Evolutionary conservation across 2,797 vertebrate species (phyloP), one percentile per base, ranked within the genome.

Genomic region (Sphenopsis melanotis): DNA sequence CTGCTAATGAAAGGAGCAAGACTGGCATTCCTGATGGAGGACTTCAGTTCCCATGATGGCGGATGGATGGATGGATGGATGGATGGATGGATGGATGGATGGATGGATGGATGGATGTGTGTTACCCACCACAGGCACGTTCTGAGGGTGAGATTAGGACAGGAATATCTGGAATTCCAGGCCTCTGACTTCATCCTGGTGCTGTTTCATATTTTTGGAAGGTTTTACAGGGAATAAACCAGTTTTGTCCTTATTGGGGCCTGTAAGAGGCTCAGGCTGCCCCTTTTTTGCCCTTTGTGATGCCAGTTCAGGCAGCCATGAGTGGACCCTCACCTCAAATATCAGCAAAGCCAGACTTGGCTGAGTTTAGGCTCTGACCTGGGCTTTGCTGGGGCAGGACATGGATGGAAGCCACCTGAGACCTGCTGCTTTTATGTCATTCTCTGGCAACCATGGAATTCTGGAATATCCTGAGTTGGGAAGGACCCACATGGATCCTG

Each of bases 121-220:
- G n/a, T 66, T 46, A 12, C 2, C 2, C 49, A 6, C 49, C 6
- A 0, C 3, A 0, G 4, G 7, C 39, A 3, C 1, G 0, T 71
- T 34, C 7, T 5, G 8, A 3, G 8, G 37, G n/a, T 42, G 69
- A 34, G 72, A 65, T 80, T 39, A 83, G 68, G 52, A 13, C 30
- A 9, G 42, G 29, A 70, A 75, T 68, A 29, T 17, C 42, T 66
- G 64, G 82, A 66, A 56, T 87, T 92, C 49, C 37, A 60, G 42
- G 24, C 6, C 14, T 4, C 61, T 37, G 66, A 3, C 15, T 60
- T 56, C 23, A 18, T 47, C 64, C 83, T 52, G 6, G 0, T 14
- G 52, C 57, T 29, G 32, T 76, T 41, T 10, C 44, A 20, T 27
- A 4, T 27, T 47, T 34, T 6, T 9, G 4, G 29, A 32, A n/a